These are phyloP conservation scores for Brachyopa scutellaris DNA, from an alignment of 2,888 invertebrate species.

Conservation along the genomic window DNA sequence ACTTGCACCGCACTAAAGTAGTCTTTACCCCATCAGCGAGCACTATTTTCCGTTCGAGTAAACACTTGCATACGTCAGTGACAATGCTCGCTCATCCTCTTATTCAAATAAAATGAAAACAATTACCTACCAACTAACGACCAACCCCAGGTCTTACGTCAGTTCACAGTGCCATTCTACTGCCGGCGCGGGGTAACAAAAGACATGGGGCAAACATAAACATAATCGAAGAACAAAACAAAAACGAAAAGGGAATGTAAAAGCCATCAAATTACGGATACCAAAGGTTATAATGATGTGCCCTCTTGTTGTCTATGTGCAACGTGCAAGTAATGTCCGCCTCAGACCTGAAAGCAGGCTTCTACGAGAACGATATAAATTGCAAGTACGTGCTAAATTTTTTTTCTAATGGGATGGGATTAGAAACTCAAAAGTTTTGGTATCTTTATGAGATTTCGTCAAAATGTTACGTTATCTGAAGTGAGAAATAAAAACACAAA, in stretches of 20 bases:
- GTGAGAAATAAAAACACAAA: too few species aligned
- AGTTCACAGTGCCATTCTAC: slow-evolving; percentile 8
- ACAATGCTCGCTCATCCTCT: too few species aligned
- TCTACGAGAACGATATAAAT: slow-evolving; percentile 1
- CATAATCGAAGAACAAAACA: slow-evolving; percentile 31
- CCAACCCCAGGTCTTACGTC: slow-evolving; percentile 11
- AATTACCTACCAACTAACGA: slow-evolving; percentile 28
- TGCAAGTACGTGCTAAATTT: neutral
- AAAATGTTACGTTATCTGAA: slow-evolving; percentile 11
- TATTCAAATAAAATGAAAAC: slow-evolving; percentile 17
- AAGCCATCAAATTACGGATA: slow-evolving; percentile 4
- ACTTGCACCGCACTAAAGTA: slow-evolving; percentile 30
- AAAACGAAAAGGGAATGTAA: slow-evolving; percentile 5
- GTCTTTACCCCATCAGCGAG: slow-evolving; percentile 8
- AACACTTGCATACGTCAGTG: too few species aligned
- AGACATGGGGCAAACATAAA: slow-evolving; percentile 27
- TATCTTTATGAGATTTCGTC: neutral
- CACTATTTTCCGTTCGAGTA: too few species aligned
- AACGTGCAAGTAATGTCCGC: neutral
- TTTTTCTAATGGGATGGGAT: neutral
- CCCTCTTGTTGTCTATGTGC: neutral
- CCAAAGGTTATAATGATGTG: slow-evolving; percentile 15
- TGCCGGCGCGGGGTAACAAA: slow-evolving; percentile 35
- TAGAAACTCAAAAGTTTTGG: neutral
- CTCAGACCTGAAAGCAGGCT: neutral